Base-by-base conservation (phyloP, 2,888 invertebrate species). In the Lasioglossum calceatum region DNA sequence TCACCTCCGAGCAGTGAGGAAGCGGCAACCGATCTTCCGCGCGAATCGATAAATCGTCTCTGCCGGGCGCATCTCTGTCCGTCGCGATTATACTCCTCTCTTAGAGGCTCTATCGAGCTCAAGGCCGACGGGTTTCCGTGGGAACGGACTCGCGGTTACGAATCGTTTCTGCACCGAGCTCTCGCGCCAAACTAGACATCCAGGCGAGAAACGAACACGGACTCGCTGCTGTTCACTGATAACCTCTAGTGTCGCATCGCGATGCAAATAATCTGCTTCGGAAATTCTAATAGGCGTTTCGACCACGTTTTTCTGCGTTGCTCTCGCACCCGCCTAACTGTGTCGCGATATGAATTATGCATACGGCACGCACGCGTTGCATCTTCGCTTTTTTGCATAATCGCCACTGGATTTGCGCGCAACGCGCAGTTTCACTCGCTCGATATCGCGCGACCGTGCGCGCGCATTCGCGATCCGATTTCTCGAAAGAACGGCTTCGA, bases 91-190 rank as follows among this genome's bases (percentile, higher is more conserved):
- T 44, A 16, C 16, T 73, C 44, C 58, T 58, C 42, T 39, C 70
- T 36, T 44, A 23, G 39, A n/a, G 61, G 54, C n/a, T 23, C 81
- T 81, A 89, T 89, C 74, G 80, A 85, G 86, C 88, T 88, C 93
- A 93, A 93, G 93, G 93, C 91, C 92, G 88, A 76, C 90, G 78
- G 84, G 90, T 91, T 90, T 91, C 87, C 90, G 92, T 93, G 93
- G 89, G 92, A 94, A 93, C 85, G 8, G 87, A 61, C n/a, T 76
- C 79, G 4, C 79, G 4, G 42, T 32, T 44, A 23, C 44, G 83
- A 81, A 73, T 80, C 76, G 76, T 50, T 32, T 42, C 44, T 16
- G n/a, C 77, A 4, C 16, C 42, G 44, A 44, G 77, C 12, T 39
- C 42, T 39, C 71, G 71, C 42, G 71, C 23, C 39, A 39, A 36